Percentiles rank a stretch among this genome's conserved stretches.
phyloP scores from a whole-genome alignment of 2,797 vertebrate genomes.

The Gouania willdenowi region DNA sequence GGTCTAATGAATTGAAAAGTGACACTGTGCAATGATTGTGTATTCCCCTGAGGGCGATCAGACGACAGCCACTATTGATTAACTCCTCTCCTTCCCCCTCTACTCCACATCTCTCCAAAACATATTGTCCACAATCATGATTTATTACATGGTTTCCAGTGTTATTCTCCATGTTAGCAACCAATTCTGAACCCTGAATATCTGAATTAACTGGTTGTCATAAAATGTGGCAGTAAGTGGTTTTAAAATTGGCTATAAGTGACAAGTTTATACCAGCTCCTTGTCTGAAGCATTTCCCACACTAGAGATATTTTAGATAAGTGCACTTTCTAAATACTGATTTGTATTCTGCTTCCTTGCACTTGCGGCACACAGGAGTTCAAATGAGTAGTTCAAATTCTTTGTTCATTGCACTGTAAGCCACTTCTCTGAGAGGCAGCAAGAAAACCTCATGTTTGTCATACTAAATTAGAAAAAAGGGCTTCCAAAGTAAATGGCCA shows the following conservation, averaged over 20 bases:
- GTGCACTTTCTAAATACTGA: slow-evolving; percentile 25
- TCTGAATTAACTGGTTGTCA: slow-evolving; percentile 54
- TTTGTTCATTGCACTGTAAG: slow-evolving; percentile 39
- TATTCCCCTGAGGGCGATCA: slow-evolving; percentile 29
- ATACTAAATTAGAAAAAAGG: slow-evolving; percentile 32
- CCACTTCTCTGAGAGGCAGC: slow-evolving; percentile 15
- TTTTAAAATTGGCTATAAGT: slow-evolving; percentile 41
- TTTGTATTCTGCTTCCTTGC: slow-evolving; percentile 13
- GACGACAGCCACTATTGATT: slow-evolving; percentile 45
- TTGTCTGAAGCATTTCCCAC: slow-evolving; percentile 22
- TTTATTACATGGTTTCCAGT: slow-evolving; percentile 43
- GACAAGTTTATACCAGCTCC: slow-evolving; percentile 33
- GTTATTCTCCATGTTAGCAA: slow-evolving; percentile 41
- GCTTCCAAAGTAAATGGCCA: slow-evolving; percentile 32
- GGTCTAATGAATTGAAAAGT: slow-evolving; percentile 37
- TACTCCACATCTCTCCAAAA: slow-evolving; percentile 35
- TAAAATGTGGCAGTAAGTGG: slow-evolving; percentile 41
- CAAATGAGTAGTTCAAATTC: slow-evolving; percentile 25
- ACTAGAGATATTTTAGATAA: slow-evolving; percentile 38
- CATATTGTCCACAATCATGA: slow-evolving; percentile 38
- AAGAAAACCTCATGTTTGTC: neutral
- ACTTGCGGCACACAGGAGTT: slow-evolving; percentile 28
- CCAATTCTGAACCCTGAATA: slow-evolving; percentile 26
- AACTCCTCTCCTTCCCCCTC: slow-evolving; percentile 1
- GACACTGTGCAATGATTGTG: slow-evolving; percentile 28